phyloP scores from a whole-genome alignment of 2,797 vertebrate species.

The Chelonia mydas region DNA sequence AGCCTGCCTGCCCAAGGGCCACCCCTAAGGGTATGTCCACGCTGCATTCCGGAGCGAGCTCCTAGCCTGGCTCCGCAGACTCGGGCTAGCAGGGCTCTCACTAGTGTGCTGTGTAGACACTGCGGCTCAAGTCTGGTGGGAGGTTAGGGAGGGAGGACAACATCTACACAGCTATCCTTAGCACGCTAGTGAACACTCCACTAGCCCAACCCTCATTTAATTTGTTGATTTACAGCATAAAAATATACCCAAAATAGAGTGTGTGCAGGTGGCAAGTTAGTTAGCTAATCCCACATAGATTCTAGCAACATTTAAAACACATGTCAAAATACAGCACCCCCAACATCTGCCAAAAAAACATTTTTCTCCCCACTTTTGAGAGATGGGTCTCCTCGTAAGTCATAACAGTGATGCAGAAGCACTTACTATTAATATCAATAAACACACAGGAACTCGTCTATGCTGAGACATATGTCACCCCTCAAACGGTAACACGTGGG shows the following conservation, averaged over 20 bases:
- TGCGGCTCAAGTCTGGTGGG: neutral
- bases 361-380: neutral
- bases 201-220: neutral
- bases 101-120: neutral
- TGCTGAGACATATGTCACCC: neutral
- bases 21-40: neutral
- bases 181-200: neutral
- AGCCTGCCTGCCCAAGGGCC: neutral
- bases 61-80: neutral
- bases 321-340: neutral
- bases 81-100: neutral
- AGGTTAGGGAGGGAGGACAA: neutral
- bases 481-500: neutral
- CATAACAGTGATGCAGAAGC: neutral
- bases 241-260: neutral
- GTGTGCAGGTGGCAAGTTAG: neutral
- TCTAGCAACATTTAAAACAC: neutral
- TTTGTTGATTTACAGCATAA: neutral
- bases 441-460: neutral
- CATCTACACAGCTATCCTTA: neutral
- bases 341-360: neutral
- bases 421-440: neutral
- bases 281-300: neutral
- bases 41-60: neutral
- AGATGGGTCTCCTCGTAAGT: neutral